Evolutionary conservation across 2,888 invertebrate species (phyloP).

Genomic region (Melinaea menophilus): DNA sequence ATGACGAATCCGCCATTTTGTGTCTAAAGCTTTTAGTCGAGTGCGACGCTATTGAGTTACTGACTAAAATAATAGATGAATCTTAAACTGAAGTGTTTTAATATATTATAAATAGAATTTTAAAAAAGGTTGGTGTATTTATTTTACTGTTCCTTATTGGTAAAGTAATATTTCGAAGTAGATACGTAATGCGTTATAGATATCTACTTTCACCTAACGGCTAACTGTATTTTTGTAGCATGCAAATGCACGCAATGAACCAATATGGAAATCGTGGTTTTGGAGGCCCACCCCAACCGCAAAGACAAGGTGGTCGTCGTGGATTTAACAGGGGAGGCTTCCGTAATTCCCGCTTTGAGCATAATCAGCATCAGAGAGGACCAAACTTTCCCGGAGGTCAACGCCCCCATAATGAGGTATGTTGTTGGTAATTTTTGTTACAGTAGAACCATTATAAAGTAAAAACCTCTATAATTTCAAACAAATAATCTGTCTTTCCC

Average conservation of each 20-base stretch:
- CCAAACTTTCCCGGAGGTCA: conserved; percentile 65
- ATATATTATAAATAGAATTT: background rate
- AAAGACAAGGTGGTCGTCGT: conserved; percentile 64
- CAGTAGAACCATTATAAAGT: background rate
- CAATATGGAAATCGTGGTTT: conserved; percentile 70
- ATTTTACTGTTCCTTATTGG: background rate
- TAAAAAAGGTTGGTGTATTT: background rate
- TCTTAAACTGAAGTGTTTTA: background rate
- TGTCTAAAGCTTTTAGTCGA: conserved; percentile 11
- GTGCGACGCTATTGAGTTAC: conserved; percentile 8
- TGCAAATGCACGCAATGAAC: conserved; percentile 71
- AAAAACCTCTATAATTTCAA: too few relatives aligned
- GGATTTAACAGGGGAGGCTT: conserved; percentile 63
- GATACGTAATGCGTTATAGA: background rate
- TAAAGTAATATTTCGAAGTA: background rate
- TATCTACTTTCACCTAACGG: background rate
- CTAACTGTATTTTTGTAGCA: conserved; percentile 30
- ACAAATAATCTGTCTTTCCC: too few relatives aligned
- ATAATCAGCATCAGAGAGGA: conserved; percentile 48
- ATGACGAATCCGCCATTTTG: conserved; percentile 20
- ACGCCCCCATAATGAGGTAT: conserved; percentile 64
- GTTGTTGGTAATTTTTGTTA: conserved; percentile 23
- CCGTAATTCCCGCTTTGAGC: conserved; percentile 68
- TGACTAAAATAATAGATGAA: background rate
- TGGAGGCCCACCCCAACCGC: conserved; percentile 71